Base-by-base conservation (phyloP, 2,888 invertebrate genomes). In the Aricia artaxerxes region DNA sequence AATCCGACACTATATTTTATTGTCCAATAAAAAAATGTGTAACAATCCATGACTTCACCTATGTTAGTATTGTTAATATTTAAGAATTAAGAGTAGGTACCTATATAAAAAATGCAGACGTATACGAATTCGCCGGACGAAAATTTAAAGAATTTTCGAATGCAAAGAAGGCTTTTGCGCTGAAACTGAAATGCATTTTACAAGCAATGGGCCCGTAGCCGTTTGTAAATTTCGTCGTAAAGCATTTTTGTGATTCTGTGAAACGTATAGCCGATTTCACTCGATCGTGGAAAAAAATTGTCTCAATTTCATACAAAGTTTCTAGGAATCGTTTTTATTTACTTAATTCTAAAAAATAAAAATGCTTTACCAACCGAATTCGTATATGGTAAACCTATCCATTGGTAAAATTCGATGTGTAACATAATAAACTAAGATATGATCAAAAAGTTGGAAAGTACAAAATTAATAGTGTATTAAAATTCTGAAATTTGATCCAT, bases 141-240 rank as follows among this genome's bases (percentile, higher is more conserved):
- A 75, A 53, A 53, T 75, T 75, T 24, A 53, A 75, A 53, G 75
- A 31, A 75, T 75, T 49, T 40, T 53, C 75, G 31, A 49, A 40
- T 44, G 24, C 24, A 73, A 75, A 31, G 75, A 75, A 40, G 44
- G 40, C 9, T 44, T 75, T 75, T 53, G 49, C 53, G 31, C 75
- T 49, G 49, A 53, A 75, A 75, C 53, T 75, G 75, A 53, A 75
- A 53, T 75, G 75, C 75, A 75, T 53, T 75, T 75, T 53, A 53
- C 75, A 75, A 31, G 75, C 53, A 40, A 73, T 73, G 40, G 73
- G 73, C 73, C 40, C 38, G 40, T 16, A 40, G 40, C 40, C n/a
- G 75, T 53, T 75, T 75, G 53, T 75, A 53, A 53, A 75, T 53
- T 75, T 75, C 24, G 24, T 75, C 75, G 31, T 49, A 75, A 75